These are phyloP conservation scores for Choloepus hoffmanni DNA, from an alignment of 2,113 vertebrate species.

Conservation along the genomic window DNA sequence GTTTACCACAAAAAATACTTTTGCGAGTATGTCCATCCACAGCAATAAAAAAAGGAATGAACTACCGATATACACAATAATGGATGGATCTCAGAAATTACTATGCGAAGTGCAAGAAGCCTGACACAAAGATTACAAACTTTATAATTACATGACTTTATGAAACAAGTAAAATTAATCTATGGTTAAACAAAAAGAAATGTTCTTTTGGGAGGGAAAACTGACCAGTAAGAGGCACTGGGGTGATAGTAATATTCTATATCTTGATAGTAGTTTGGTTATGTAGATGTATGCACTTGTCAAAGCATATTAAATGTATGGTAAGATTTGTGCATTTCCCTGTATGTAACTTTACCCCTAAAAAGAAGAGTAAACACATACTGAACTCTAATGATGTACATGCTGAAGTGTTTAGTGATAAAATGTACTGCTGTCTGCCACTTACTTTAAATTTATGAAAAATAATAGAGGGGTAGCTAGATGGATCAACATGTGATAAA, in stretches of 20 bases:
- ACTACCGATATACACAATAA: background rate
- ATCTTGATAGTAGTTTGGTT: background rate
- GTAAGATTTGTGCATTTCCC: background rate
- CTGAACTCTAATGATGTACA: background rate
- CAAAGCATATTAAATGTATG: background rate
- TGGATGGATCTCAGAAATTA: background rate
- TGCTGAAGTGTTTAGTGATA: background rate
- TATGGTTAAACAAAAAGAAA: background rate
- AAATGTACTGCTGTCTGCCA: background rate
- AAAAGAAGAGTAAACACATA: constrained; percentile 13
- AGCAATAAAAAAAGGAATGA: background rate
- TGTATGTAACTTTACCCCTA: background rate
- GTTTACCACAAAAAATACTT: background rate
- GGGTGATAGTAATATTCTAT: background rate
- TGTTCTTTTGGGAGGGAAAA: background rate
- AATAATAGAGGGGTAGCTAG: no score
- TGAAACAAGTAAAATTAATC: background rate
- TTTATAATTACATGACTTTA: background rate
- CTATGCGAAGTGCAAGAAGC: background rate
- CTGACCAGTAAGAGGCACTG: background rate
- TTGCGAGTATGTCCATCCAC: background rate
- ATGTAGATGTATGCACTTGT: background rate
- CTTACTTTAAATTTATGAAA: no score
- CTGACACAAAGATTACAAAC: background rate
- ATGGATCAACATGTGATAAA: background rate